These are phyloP conservation scores for Austrofundulus limnaeus DNA, from an alignment of 2,113 vertebrate genomes.

Conservation along the genomic window DNA sequence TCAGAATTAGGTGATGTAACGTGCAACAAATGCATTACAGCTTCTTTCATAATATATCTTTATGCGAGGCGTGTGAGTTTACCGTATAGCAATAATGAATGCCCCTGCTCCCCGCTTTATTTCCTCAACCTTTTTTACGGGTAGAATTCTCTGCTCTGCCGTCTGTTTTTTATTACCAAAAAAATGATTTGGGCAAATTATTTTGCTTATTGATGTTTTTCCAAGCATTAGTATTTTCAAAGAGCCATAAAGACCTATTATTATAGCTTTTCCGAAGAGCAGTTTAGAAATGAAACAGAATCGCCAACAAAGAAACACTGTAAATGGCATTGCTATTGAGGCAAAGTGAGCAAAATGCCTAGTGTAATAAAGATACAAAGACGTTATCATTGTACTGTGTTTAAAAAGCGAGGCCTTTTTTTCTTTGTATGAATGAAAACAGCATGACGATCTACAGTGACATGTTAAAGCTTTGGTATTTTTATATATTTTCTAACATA, in stretches of 20 bases:
- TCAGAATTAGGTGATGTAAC: slow-evolving; percentile 71
- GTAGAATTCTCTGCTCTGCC: slow-evolving; percentile 17
- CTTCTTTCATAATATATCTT: slow-evolving; percentile 61
- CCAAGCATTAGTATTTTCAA: slow-evolving; percentile 24
- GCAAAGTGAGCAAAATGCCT: neutral
- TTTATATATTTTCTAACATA: neutral
- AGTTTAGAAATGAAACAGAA: slow-evolving; percentile 15
- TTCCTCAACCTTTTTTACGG: slow-evolving; percentile 14
- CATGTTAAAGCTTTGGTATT: neutral
- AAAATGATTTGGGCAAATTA: slow-evolving; percentile 17
- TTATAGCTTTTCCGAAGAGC: slow-evolving; percentile 5
- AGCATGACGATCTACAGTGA: neutral
- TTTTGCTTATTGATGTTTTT: slow-evolving; percentile 32
- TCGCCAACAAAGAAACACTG: neutral
- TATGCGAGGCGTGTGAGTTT: slow-evolving; percentile 48
- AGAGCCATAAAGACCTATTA: slow-evolving; percentile 3
- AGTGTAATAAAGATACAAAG: slow-evolving; percentile 6
- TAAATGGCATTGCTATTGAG: slow-evolving; percentile 2
- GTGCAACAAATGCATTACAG: slow-evolving; percentile 63
- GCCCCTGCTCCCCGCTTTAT: neutral
- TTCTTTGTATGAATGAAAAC: neutral
- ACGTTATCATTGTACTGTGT: neutral
- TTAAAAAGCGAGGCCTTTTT: neutral
- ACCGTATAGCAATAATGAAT: slow-evolving; percentile 38
- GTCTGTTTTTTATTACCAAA: slow-evolving; percentile 19